phyloP scores from a whole-genome alignment of 2,888 invertebrate species.

The Cremastinae sp. region DNA sequence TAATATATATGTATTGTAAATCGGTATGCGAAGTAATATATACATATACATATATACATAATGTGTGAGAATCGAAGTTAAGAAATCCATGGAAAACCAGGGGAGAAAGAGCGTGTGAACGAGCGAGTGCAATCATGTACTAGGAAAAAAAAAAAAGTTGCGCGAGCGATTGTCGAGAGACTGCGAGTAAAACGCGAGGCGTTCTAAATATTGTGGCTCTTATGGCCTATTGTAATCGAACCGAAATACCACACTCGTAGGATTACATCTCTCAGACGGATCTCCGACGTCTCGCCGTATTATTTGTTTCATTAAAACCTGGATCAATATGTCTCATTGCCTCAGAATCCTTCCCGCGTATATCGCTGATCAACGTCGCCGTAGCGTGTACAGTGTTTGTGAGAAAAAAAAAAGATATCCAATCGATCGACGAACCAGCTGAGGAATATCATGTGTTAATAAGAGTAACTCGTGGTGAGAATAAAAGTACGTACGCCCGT shows the following conservation, averaged over 20 bases:
- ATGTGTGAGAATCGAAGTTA: constrained; percentile 19
- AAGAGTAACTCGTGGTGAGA: constrained; percentile 32
- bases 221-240: constrained; percentile 61
- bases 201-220: constrained; percentile 43
- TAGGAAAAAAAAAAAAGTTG: constrained; percentile 30
- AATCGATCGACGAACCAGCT: constrained; percentile 35
- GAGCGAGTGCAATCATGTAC: constrained; percentile 3
- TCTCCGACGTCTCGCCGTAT: constrained; percentile 2
- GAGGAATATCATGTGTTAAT: constrained; percentile 45
- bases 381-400: neutral
- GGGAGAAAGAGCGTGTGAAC: constrained; percentile 12
- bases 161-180: constrained; percentile 17
- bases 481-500: constrained; percentile 55
- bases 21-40: constrained; percentile 52
- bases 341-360: no score
- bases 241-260: constrained; percentile 34
- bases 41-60: constrained; percentile 17
- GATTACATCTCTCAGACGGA: neutral
- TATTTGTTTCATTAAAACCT: constrained; percentile 15
- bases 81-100: constrained; percentile 12
- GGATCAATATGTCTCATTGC: constrained; percentile 2
- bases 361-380: neutral
- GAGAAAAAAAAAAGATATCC: constrained; percentile 5
- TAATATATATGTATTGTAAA: constrained; percentile 66
- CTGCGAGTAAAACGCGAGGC: constrained; percentile 21